Evolutionary conservation across 2,797 vertebrate species (phyloP).

Genomic region (Liasis olivaceus): DNA sequence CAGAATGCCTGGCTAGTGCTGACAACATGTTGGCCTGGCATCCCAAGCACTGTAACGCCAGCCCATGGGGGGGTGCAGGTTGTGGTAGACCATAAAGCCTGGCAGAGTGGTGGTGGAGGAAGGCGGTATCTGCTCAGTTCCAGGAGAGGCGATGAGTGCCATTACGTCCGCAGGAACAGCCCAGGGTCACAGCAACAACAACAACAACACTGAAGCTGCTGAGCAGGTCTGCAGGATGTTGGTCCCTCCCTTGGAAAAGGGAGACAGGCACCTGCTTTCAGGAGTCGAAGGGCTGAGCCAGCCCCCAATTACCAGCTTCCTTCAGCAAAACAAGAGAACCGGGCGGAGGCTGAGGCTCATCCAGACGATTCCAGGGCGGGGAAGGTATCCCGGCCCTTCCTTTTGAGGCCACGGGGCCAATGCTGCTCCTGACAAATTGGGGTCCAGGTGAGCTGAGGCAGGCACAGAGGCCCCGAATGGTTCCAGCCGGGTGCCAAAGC

Average conservation of each 20-base stretch:
- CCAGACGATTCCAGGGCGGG: neutral
- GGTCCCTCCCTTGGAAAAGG: neutral
- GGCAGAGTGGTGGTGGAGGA: too few relatives aligned
- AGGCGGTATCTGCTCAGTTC: neutral
- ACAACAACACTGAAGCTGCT: neutral
- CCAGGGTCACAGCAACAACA: neutral
- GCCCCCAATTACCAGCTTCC: neutral
- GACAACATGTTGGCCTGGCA: neutral
- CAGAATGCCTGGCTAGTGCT: neutral
- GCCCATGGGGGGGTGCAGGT: accelerated
- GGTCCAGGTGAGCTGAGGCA: neutral
- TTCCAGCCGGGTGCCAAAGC: neutral
- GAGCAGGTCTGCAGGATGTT: neutral
- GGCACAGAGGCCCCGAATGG: too few relatives aligned
- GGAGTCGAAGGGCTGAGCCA: neutral
- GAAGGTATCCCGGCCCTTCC: neutral
- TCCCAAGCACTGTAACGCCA: neutral
- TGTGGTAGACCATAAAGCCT: too few relatives aligned
- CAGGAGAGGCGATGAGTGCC: neutral
- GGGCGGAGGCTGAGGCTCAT: accelerated
- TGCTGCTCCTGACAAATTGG: neutral
- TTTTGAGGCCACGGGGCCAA: neutral
- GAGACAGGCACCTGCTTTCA: neutral
- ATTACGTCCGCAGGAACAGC: neutral
- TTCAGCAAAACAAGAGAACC: neutral